Conservation (phyloP, 2,113 vertebrate species). For the Salvator merianae region DNA sequence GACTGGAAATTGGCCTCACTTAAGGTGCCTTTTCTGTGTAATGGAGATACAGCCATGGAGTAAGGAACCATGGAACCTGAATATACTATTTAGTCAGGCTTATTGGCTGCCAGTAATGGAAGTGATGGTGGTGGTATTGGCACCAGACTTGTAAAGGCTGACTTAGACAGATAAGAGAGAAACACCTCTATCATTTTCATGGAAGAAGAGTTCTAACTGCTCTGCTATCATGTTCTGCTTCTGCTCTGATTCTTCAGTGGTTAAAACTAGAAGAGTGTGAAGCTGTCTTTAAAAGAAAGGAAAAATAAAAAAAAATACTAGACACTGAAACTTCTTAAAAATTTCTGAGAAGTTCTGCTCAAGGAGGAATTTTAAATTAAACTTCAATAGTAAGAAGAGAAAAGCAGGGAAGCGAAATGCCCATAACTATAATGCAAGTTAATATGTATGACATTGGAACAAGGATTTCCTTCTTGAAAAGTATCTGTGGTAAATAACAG, state of each 20-base stretch:
- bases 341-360: neutral
- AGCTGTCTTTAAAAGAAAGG: neutral
- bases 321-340: neutral
- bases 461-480: neutral
- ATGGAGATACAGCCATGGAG: too few relatives aligned
- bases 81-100: too few relatives aligned
- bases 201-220: neutral
- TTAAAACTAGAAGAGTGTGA: neutral
- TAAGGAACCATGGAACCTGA: too few relatives aligned
- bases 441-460: too few relatives aligned
- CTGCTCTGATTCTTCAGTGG: neutral
- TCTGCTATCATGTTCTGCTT: neutral
- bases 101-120: too few relatives aligned
- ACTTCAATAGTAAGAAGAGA: neutral
- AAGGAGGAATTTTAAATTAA: neutral
- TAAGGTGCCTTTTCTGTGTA: too few relatives aligned
- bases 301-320: too few relatives aligned
- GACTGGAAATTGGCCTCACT: too few relatives aligned
- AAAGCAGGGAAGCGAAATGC: neutral
- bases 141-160: neutral
- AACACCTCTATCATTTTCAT: neutral
- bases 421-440: neutral
- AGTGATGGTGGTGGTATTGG: too few relatives aligned
- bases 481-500: neutral
- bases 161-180: neutral